Conservation (phyloP, 2,888 invertebrate genomes). For the Drosophila acutilabella region DNA sequence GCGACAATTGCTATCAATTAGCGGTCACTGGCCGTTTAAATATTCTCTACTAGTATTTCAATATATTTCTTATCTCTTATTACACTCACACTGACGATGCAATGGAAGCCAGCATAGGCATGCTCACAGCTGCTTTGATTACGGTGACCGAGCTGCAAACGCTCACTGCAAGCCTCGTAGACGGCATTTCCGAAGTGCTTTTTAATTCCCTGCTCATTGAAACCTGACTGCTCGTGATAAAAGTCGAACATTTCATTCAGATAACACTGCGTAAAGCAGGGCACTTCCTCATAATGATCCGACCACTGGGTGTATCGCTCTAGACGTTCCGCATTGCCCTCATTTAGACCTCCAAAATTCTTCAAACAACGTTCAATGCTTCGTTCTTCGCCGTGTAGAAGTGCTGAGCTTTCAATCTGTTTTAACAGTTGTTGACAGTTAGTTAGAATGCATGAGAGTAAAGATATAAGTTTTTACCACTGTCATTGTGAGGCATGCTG, state of each 20-base stretch:
- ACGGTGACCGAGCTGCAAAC: slow-evolving; percentile 45
- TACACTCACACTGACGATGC: slow-evolving; percentile 77
- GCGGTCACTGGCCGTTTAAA: slow-evolving; percentile 47
- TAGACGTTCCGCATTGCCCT: slow-evolving; percentile 64
- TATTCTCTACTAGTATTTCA: too few species aligned
- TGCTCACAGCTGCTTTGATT: slow-evolving; percentile 63
- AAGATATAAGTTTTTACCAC: slow-evolving; percentile 35
- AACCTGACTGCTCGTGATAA: slow-evolving; percentile 69
- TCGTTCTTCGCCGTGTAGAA: slow-evolving; percentile 56
- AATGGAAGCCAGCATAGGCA: slow-evolving; percentile 81
- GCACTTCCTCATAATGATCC: slow-evolving; percentile 74
- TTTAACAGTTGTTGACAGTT: not conserved
- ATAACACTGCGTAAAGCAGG: slow-evolving; percentile 81
- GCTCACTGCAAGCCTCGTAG: slow-evolving; percentile 70
- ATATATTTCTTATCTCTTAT: slow-evolving; percentile 28
- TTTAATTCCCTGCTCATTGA: slow-evolving; percentile 58
- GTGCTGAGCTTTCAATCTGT: slow-evolving; percentile 10
- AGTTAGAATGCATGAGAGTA: too few species aligned
- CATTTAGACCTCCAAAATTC: slow-evolving; percentile 71
- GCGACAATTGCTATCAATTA: slow-evolving; percentile 27
- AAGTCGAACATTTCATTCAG: slow-evolving; percentile 75
- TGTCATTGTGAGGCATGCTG: slow-evolving; percentile 23
- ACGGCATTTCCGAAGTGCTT: slow-evolving; percentile 71
- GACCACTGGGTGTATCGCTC: slow-evolving; percentile 79
- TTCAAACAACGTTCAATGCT: slow-evolving; percentile 67